Evolutionary conservation across 2,888 invertebrate genomes (phyloP), one percentile per base, ranked within the genome.

Genomic region (Ophion obscuratus): DNA sequence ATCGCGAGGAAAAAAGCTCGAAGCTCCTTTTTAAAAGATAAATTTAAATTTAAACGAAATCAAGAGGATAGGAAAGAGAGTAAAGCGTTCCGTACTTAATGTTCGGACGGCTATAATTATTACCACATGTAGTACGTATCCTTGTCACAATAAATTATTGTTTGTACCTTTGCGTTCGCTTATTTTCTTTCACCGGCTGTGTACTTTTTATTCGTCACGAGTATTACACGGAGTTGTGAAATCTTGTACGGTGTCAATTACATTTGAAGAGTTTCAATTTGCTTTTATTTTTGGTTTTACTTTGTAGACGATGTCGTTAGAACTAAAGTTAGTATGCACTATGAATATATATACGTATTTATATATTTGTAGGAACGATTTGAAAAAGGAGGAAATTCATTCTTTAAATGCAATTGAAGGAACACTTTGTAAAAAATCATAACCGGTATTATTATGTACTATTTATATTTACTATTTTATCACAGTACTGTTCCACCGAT

Each of bases 131-230:
- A 88, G 88, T 88, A 87, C 88, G 87, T 89, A 89, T 88, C 88
- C 87, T 90, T 88, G 87, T 86, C 85, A 87, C 84, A 89, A 93
- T 93, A 93, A 93, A 93, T 93, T 93, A 94, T 94, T 94, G 92
- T 94, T 92, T 90, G 91, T 91, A 92, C 85, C 87, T 91, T 91
- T 91, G 88, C 87, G 89, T 91, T 91, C 53, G 87, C 90, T 89
- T 88, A 84, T 88, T 90, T 89, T 89, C 80, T 90, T 88, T 90
- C 88, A 88, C 73, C 83, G 81, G 77, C 83, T 73, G 62, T 74
- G 10, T 64, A 59, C 31, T 71, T 57, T 73, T 59, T 44, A 66
- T 77, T 57, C n/a, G 53, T 64, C 67, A 59, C 59, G 67, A 75
- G 68, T 81, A 20, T 66, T 59, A 31, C 59, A 59, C n/a, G 31